A percentile compares a stretch with the other conserved stretches of the same genome.
These are phyloP conservation scores for Drosophila takahashii DNA, from an alignment of 1,140 invertebrate genomes.

Conservation along the genomic window DNA sequence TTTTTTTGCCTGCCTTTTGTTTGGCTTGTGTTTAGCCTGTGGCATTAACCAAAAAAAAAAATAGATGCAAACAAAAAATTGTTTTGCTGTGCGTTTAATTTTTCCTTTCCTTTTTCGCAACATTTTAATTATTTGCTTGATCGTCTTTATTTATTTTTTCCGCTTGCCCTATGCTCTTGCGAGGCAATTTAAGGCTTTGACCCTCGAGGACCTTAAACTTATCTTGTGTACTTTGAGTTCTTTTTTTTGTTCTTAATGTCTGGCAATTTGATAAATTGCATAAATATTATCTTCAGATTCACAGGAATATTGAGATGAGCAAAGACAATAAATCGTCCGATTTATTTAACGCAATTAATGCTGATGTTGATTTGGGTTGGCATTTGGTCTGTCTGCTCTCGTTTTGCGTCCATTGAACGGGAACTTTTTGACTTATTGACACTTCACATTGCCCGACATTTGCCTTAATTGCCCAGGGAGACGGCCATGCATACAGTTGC, in stretches of 20 bases:
- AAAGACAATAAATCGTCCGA: conserved; percentile 52
- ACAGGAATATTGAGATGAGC: conserved; percentile 6
- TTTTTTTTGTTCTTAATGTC: conserved; percentile 2
- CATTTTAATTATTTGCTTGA: conserved; percentile 60
- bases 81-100: conserved; percentile 15
- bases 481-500: conserved; percentile 24
- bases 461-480: conserved; percentile 56
- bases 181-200: not conserved
- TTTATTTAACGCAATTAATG: conserved; percentile 58
- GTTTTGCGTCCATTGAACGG: conserved; percentile 38
- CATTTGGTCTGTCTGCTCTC: conserved; percentile 16
- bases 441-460: conserved; percentile 48
- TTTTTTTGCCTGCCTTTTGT: conserved; percentile 29
- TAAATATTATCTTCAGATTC: conserved; percentile 22
- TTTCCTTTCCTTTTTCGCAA: conserved; percentile 17
- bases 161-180: conserved; percentile 6
- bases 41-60: conserved; percentile 50
- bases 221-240: not conserved
- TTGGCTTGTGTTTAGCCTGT: conserved; percentile 30
- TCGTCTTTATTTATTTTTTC: conserved; percentile 47
- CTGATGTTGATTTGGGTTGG: conserved; percentile 36
- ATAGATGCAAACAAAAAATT: not conserved
- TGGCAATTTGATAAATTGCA: conserved; percentile 38
- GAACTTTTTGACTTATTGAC: conserved; percentile 64
- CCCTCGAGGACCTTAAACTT: conserved; percentile 32